Conservation (phyloP, 2,888 invertebrate genomes). For the Melieria crassipennis region DNA sequence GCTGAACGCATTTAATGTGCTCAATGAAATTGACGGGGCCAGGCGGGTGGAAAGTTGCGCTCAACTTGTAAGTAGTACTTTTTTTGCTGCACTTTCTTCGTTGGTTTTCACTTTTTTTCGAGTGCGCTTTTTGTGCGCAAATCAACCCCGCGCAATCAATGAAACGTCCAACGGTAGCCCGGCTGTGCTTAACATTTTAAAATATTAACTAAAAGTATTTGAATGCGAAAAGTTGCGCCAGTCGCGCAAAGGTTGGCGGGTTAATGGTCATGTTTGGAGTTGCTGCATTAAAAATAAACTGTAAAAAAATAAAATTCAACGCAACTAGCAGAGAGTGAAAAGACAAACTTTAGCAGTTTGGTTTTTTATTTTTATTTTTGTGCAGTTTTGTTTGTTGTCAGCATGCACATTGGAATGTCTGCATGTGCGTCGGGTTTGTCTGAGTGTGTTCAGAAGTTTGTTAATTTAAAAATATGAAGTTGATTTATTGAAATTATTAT, state of each 20-base stretch:
- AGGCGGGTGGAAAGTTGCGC: neutral
- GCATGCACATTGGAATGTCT: neutral
- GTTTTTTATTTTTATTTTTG: slow-evolving; percentile 23
- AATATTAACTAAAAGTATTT: too few relatives aligned
- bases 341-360: neutral
- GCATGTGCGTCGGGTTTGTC: neutral
- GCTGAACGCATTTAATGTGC: slow-evolving; percentile 26
- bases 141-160: too few relatives aligned
- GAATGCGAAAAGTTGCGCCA: too few relatives aligned
- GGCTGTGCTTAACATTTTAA: too few relatives aligned
- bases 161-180: too few relatives aligned
- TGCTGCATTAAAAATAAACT: neutral
- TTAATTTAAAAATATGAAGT: slow-evolving; percentile 37
- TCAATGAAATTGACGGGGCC: neutral
- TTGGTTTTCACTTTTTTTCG: too few relatives aligned
- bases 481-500: slow-evolving; percentile 38
- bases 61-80: too few relatives aligned
- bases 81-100: too few relatives aligned
- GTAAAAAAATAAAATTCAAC: too few relatives aligned
- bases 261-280: slow-evolving; percentile 28
- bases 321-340: too few relatives aligned
- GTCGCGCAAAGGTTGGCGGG: neutral
- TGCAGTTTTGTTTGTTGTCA: neutral
- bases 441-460: slow-evolving; percentile 29
- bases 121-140: too few relatives aligned